These are phyloP conservation scores for Nemoura dubitans DNA, from an alignment of 2,888 invertebrate genomes.

Conservation along the genomic window DNA sequence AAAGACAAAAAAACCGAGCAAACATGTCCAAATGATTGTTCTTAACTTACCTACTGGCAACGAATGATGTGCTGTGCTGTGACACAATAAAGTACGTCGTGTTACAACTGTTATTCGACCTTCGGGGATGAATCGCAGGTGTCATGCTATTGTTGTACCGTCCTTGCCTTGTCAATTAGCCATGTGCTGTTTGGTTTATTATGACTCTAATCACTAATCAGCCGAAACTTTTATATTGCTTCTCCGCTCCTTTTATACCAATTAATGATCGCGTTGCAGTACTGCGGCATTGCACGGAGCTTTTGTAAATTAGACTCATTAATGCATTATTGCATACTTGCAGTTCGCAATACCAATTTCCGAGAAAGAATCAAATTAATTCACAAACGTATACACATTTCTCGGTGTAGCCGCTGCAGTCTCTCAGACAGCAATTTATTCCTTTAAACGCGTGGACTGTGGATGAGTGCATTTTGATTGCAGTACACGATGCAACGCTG, in stretches of 20 bases:
- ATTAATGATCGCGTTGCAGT: neutral
- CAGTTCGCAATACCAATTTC: constrained; percentile 7
- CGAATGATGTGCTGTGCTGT: neutral
- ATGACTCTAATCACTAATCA: constrained; percentile 7
- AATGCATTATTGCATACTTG: neutral
- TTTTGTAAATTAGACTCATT: constrained; percentile 7
- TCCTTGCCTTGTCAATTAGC: neutral
- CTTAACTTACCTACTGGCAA: neutral
- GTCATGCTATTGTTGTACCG: constrained; percentile 12
- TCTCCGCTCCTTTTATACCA: neutral
- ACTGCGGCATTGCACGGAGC: neutral
- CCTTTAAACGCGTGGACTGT: neutral
- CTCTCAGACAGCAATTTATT: neutral
- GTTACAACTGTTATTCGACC: constrained; percentile 7
- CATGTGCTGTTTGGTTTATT: neutral
- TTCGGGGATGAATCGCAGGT: neutral
- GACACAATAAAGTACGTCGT: neutral
- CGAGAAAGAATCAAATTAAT: neutral
- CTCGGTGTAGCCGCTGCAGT: neutral
- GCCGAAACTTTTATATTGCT: neutral
- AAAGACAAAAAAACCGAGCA: neutral
- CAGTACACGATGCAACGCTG: neutral
- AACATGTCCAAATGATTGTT: neutral
- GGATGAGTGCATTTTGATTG: neutral
- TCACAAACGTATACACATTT: neutral